Percentiles rank a stretch among this genome's conserved stretches.
Evolutionary conservation across 2,113 vertebrate genomes (phyloP).

Genomic region (Bostrychus sinensis): DNA sequence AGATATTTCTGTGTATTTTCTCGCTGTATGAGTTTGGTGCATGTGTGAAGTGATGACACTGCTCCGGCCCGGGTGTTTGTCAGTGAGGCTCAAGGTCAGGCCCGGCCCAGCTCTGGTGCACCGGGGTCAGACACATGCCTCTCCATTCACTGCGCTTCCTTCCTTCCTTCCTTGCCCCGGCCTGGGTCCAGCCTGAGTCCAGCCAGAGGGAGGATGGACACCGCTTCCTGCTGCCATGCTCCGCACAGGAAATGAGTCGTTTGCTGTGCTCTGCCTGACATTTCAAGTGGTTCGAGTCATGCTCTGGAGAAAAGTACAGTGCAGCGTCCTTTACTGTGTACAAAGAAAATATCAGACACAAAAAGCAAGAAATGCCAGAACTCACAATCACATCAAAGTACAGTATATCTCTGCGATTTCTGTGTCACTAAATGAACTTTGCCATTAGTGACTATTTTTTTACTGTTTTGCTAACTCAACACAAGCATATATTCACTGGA

Average conservation of each 20-base stretch:
- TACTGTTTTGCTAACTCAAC: too few relatives aligned
- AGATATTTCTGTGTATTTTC: too few relatives aligned
- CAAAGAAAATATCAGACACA: neutral
- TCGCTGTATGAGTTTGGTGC: too few relatives aligned
- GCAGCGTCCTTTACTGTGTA: constrained; percentile 8
- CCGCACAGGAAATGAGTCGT: constrained; percentile 78
- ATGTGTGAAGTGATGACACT: constrained; percentile 1
- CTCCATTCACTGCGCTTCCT: constrained; percentile 74
- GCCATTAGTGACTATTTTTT: too few relatives aligned
- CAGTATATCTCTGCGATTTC: too few relatives aligned
- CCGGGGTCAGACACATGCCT: constrained; percentile 76
- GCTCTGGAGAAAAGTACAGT: constrained; percentile 27
- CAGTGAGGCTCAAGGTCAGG: constrained; percentile 77
- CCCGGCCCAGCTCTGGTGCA: constrained; percentile 71
- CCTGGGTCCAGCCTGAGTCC: too few relatives aligned
- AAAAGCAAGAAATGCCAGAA: too few relatives aligned
- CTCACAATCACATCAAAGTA: too few relatives aligned
- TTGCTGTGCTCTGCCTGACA: constrained; percentile 69
- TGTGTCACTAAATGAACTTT: too few relatives aligned
- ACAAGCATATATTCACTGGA: too few relatives aligned
- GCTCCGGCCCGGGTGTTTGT: constrained; percentile 56
- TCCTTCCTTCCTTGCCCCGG: too few relatives aligned
- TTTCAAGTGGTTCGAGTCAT: constrained; percentile 53
- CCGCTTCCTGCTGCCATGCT: constrained; percentile 76
- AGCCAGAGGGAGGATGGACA: constrained; percentile 76